phyloP scores from a whole-genome alignment of 2,888 invertebrate genomes.

The Cheilosia vulpina region DNA sequence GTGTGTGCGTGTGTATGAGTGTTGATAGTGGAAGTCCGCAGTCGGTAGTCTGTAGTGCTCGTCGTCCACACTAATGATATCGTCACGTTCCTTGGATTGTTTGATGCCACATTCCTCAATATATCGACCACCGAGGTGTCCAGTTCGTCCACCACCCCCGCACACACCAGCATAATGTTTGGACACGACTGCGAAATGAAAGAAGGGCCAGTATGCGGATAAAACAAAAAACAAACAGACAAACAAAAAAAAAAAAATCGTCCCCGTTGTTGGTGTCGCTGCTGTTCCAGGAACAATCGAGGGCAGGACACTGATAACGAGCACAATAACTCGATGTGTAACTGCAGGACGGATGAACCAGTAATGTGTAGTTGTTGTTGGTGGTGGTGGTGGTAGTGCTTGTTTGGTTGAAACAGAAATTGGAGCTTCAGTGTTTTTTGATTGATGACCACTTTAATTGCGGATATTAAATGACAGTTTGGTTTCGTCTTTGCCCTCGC shows the following conservation, averaged over 20 bases:
- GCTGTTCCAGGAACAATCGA: constrained; percentile 47
- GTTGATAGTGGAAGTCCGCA: not conserved
- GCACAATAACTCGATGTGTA: constrained; percentile 69
- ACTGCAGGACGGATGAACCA: constrained; percentile 52
- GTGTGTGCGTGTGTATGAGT: constrained; percentile 33
- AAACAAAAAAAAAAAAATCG: constrained; percentile 22
- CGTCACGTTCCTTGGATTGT: constrained; percentile 72
- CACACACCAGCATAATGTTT: constrained; percentile 62
- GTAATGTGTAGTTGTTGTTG: constrained; percentile 29
- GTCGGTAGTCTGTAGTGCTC: constrained; percentile 5
- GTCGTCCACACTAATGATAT: constrained; percentile 62
- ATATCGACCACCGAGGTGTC: constrained; percentile 72
- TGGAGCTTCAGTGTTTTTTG: constrained; percentile 80
- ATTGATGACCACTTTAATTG: constrained; percentile 84
- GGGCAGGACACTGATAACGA: constrained; percentile 70
- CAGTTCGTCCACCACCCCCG: constrained; percentile 44
- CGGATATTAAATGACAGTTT: constrained; percentile 83
- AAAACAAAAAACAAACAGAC: constrained; percentile 33
- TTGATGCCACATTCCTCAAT: constrained; percentile 69
- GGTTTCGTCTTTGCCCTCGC: constrained; percentile 62
- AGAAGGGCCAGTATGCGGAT: constrained; percentile 22
- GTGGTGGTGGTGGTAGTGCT: not conserved
- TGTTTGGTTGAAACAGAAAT: constrained; percentile 67
- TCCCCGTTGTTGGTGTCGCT: constrained; percentile 4
- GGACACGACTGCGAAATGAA: constrained; percentile 40